A percentile compares a stretch with the other conserved stretches of the same genome.
phyloP scores from a whole-genome alignment of 1,140 invertebrate species.

The Sitophilus oryzae region DNA sequence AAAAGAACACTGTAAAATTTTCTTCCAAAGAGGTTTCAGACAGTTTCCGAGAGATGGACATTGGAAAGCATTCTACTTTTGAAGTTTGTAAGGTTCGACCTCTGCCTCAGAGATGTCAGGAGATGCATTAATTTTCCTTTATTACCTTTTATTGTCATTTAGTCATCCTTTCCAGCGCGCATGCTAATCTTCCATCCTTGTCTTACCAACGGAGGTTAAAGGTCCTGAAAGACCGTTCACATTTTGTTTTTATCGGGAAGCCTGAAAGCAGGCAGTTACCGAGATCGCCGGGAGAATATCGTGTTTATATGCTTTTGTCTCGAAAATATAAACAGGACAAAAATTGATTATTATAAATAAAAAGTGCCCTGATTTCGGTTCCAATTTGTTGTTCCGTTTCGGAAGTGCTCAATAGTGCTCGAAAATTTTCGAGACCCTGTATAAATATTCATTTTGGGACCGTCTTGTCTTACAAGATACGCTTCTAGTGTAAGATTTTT shows the following conservation, averaged over 20 bases:
- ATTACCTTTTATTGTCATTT: not conserved
- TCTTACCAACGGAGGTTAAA: conserved; percentile 19
- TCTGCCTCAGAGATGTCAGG: too few species aligned
- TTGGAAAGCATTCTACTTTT: too few species aligned
- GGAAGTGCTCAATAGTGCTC: not conserved
- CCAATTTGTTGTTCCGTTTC: not conserved
- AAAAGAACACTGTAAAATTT: too few species aligned
- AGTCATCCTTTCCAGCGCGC: conserved; percentile 3
- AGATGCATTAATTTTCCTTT: too few species aligned
- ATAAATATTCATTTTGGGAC: too few species aligned
- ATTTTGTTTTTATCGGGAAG: conserved; percentile 19
- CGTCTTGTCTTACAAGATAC: not conserved
- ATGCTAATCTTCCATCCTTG: conserved; percentile 9
- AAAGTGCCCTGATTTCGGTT: not conserved
- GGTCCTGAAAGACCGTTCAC: conserved; percentile 22
- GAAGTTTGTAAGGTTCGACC: too few species aligned
- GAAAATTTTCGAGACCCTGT: too few species aligned
- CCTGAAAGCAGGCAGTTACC: conserved; percentile 21
- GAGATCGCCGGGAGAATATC: conserved; percentile 13
- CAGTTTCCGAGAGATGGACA: too few species aligned
- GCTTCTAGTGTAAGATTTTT: not conserved
- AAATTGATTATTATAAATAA: not conserved
- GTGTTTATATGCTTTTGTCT: conserved; percentile 20
- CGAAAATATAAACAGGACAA: not conserved
- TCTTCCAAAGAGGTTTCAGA: too few species aligned